These are phyloP conservation scores for Poecilia velifera DNA, from an alignment of 2,797 vertebrate genomes.

Conservation along the genomic window DNA sequence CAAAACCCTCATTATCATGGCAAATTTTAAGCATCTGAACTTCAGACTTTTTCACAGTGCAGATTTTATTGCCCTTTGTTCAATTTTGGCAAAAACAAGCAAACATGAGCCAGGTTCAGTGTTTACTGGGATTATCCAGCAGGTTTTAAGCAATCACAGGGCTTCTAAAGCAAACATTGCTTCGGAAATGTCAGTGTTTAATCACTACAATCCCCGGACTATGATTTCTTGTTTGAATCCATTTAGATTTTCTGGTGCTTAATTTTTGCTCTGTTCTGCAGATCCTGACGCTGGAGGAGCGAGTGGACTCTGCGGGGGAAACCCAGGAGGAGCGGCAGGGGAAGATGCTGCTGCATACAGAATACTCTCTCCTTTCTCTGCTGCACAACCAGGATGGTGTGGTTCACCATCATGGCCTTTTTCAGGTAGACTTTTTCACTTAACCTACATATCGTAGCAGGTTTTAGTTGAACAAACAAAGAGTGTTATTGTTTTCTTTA, in stretches of 20 bases:
- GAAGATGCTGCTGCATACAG: constrained; percentile 98
- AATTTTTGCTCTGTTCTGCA: constrained; percentile 56
- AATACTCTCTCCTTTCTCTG: constrained; percentile 97
- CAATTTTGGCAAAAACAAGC: constrained; percentile 50
- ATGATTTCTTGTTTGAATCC: constrained; percentile 19
- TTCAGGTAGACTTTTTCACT: constrained; percentile 85
- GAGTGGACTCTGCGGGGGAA: constrained; percentile 89
- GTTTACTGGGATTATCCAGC: constrained; percentile 67
- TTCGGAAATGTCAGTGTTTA: constrained; percentile 66
- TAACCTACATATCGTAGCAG: background rate
- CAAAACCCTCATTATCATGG: constrained; percentile 13
- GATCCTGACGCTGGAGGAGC: constrained; percentile 98
- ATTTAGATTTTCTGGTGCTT: constrained; percentile 33
- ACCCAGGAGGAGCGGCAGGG: constrained; percentile 98
- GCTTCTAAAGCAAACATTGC: constrained; percentile 36
- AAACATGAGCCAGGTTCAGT: constrained; percentile 29
- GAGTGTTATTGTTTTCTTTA: background rate
- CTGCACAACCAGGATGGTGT: constrained; percentile 98
- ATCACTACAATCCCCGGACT: constrained; percentile 35
- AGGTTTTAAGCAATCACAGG: constrained; percentile 38
- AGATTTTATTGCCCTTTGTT: constrained; percentile 62
- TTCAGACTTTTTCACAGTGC: constrained; percentile 66
- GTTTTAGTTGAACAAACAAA: background rate
- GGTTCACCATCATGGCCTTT: constrained; percentile 97
- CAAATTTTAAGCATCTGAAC: constrained; percentile 48